Evolutionary conservation across 2,888 invertebrate species (phyloP).

Genomic region (Anaspis maculata): DNA sequence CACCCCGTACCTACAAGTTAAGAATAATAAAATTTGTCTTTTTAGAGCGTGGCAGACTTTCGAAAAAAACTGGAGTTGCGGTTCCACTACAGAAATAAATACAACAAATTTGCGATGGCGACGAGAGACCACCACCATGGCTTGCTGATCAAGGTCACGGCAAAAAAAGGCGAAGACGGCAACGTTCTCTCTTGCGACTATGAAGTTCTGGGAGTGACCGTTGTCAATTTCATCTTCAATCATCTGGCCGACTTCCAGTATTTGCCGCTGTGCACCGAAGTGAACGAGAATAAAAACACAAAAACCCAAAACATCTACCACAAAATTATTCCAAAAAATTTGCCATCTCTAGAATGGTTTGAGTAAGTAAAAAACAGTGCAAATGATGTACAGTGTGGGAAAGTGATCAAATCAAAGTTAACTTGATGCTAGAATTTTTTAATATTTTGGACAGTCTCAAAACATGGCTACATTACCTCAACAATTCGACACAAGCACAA

Average conservation of each 20-base stretch:
- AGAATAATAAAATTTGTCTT: too few relatives aligned
- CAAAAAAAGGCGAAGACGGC: slow-evolving; percentile 24
- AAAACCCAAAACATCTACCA: slow-evolving; percentile 54
- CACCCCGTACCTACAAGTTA: too few relatives aligned
- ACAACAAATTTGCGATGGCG: slow-evolving; percentile 67
- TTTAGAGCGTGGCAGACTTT: slow-evolving; percentile 29
- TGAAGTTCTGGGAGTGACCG: slow-evolving; percentile 45
- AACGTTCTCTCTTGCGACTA: slow-evolving; percentile 14
- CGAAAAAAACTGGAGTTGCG: slow-evolving; percentile 48
- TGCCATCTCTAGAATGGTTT: slow-evolving; percentile 51
- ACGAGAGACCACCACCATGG: slow-evolving; percentile 59
- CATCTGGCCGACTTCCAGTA: slow-evolving; percentile 90
- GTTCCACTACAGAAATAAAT: slow-evolving; percentile 75
- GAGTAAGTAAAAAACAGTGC: slow-evolving; percentile 34
- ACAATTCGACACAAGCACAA: slow-evolving; percentile 9
- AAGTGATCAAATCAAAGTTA: slow-evolving; percentile 5
- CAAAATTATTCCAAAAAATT: slow-evolving; percentile 50
- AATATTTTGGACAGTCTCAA: too few relatives aligned
- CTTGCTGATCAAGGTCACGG: slow-evolving; percentile 64
- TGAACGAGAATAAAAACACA: slow-evolving; percentile 33
- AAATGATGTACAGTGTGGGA: slow-evolving; percentile 6
- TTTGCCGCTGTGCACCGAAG: slow-evolving; percentile 57
- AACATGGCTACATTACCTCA: slow-evolving; percentile 8
- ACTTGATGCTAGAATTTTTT: neutral
- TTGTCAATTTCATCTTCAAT: slow-evolving; percentile 55